A percentile compares a stretch with the other conserved stretches of the same genome.
Evolutionary conservation across 2,797 vertebrate genomes (phyloP).

Genomic region (Australoheros facetus): DNA sequence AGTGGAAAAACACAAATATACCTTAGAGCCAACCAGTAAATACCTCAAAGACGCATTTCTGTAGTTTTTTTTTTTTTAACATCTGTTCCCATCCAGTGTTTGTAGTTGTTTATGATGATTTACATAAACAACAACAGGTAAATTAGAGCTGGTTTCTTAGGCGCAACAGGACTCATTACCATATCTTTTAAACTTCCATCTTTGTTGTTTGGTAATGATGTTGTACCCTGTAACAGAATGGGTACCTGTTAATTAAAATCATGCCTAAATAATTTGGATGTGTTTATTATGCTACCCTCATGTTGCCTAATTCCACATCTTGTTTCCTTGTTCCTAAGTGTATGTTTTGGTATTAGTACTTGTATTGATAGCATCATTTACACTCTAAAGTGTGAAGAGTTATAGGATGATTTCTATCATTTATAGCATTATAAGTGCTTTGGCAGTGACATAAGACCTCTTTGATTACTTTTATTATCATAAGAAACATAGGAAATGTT

Average conservation of each 20-base stretch:
- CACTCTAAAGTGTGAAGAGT: background rate
- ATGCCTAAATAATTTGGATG: background rate
- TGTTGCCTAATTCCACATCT: background rate
- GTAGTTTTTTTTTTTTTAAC: background rate
- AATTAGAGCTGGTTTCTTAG: background rate
- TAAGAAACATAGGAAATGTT: background rate
- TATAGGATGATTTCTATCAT: background rate
- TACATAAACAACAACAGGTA: background rate
- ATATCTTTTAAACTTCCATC: constrained; percentile 3
- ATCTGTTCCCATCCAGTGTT: background rate
- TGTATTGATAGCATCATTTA: background rate
- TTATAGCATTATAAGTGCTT: background rate
- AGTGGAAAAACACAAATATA: background rate
- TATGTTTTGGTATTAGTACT: background rate
- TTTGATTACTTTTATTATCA: background rate
- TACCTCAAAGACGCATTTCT: background rate
- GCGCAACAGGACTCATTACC: constrained; percentile 7
- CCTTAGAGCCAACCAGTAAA: background rate
- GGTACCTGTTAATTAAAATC: background rate
- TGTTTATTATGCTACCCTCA: background rate
- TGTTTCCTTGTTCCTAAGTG: background rate
- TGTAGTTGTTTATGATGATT: constrained; percentile 2
- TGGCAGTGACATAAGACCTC: background rate
- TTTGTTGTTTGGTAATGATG: background rate
- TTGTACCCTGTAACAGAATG: background rate